Evolutionary conservation across 2,113 vertebrate genomes (phyloP).

Genomic region (Collichthys lucidus): DNA sequence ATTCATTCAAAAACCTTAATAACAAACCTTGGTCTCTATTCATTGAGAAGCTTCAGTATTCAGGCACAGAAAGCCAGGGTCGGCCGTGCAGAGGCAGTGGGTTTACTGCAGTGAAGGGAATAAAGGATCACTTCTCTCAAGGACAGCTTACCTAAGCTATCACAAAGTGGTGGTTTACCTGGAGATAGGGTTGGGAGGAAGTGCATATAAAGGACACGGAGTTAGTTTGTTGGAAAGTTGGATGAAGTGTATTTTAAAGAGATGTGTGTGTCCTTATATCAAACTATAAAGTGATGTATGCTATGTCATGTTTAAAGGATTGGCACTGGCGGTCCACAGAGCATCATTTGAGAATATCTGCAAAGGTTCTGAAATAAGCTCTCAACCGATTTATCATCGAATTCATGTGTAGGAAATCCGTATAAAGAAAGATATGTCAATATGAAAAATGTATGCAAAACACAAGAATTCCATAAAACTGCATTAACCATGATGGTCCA

Average conservation of each 20-base stretch:
- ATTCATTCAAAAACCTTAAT: constrained; percentile 50
- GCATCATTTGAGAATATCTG: neutral
- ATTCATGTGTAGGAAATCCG: no score
- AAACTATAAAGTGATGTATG: neutral
- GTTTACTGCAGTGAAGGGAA: constrained; percentile 58
- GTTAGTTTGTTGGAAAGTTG: constrained; percentile 17
- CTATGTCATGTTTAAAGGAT: neutral
- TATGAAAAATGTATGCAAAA: no score
- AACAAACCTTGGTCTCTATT: constrained; percentile 58
- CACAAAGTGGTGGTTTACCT: constrained; percentile 49
- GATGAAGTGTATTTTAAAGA: neutral
- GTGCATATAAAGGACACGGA: constrained; percentile 4
- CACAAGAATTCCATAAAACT: no score
- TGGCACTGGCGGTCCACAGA: no score
- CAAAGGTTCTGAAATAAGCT: neutral
- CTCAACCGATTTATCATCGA: neutral
- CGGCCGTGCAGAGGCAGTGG: constrained; percentile 58
- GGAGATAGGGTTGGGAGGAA: constrained; percentile 22
- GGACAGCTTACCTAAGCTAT: constrained; percentile 68
- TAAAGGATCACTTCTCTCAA: constrained; percentile 67
- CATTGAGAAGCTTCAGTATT: constrained; percentile 44
- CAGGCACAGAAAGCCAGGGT: constrained; percentile 48
- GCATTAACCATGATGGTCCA: no score
- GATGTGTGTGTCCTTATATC: neutral
- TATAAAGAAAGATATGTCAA: no score